Percentiles rank a stretch among this genome's conserved stretches.
Evolutionary conservation across 2,113 vertebrate species (phyloP).

Genomic region (Natator depressus): DNA sequence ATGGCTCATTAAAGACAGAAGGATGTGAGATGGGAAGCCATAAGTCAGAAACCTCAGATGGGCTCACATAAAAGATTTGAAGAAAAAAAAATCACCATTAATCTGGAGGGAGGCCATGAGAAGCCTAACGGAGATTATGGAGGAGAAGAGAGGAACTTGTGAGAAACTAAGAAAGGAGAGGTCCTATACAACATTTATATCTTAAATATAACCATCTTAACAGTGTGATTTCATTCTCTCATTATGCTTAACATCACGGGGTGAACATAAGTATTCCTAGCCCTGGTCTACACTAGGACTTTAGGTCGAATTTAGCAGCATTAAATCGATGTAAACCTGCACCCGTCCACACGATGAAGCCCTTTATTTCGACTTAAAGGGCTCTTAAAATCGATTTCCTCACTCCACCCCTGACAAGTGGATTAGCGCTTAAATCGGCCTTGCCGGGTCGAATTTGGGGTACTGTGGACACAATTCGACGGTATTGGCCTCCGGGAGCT

Average conservation of each 20-base stretch:
- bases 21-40: not conserved
- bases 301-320: too few relatives aligned
- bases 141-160: not conserved
- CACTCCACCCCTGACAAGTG: too few relatives aligned
- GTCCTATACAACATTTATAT: not conserved
- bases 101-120: not conserved
- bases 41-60: not conserved
- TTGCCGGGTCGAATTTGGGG: too few relatives aligned
- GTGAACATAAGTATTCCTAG: not conserved
- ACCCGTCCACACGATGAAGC: too few relatives aligned
- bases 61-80: not conserved
- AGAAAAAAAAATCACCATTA: not conserved
- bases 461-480: too few relatives aligned
- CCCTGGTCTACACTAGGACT: too few relatives aligned
- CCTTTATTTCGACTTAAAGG: too few relatives aligned
- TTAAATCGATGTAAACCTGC: too few relatives aligned
- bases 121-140: not conserved
- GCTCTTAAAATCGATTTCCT: too few relatives aligned
- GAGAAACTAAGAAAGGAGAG: not conserved
- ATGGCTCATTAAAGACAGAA: not conserved
- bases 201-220: not conserved
- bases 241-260: rapidly evolving
- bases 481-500: too few relatives aligned
- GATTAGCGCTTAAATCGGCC: too few relatives aligned
- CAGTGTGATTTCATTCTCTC: not conserved